A percentile compares a stretch with the other conserved stretches of the same genome.
Conservation (phyloP, 2,113 vertebrate genomes). For the Mungos mungo region DNA sequence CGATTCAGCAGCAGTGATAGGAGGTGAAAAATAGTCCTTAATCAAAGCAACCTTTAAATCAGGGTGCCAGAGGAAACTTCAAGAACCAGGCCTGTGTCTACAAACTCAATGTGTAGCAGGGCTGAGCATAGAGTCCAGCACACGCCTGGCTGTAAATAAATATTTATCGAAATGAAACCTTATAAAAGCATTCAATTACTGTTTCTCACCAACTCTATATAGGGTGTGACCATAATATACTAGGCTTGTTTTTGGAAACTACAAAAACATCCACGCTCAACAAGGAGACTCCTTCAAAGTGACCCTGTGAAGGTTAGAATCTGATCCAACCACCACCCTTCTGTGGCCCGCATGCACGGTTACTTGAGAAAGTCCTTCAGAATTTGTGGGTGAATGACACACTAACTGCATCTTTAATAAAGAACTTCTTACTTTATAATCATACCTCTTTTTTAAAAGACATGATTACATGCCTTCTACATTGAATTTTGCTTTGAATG, state of each 20-base stretch:
- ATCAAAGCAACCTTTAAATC: background rate
- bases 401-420: background rate
- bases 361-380: background rate
- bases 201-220: background rate
- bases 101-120: background rate
- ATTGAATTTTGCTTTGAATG: background rate
- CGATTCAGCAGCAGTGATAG: rapidly evolving
- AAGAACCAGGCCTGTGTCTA: background rate
- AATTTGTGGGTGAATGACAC: background rate
- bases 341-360: background rate
- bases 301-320: background rate
- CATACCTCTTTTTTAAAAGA: background rate
- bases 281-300: background rate
- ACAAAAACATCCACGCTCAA: background rate
- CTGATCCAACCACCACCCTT: background rate
- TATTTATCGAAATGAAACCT: background rate
- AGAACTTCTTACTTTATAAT: background rate
- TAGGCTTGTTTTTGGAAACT: background rate
- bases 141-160: background rate
- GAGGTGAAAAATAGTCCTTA: background rate
- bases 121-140: too few relatives aligned
- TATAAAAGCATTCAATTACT: background rate
- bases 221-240: background rate
- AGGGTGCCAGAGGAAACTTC: background rate
- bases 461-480: background rate